Base-by-base conservation (phyloP, 2,797 vertebrate species). In the Aulostomus chinensis region DNA sequence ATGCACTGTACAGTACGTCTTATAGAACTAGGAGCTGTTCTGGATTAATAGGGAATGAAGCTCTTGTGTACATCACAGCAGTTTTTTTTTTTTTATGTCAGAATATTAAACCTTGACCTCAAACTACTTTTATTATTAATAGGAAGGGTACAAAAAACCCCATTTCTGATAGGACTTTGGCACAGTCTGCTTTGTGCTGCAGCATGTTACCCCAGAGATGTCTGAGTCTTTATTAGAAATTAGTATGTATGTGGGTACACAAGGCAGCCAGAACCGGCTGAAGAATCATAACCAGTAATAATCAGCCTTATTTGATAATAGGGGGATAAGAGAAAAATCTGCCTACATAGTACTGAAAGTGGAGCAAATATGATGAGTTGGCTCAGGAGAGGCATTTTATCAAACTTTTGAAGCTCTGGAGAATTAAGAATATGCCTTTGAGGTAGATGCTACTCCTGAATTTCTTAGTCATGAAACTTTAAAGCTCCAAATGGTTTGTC, bases 231-330 rank as follows among this genome's bases (percentile, higher is more conserved):
- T 73, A 86, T 87, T 74, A 54, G 63, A 68, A 80, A 86, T 85
- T 84, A 88, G 79, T 83, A 85, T 85, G 85, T 77, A 54, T 71
- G 79, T 72, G 58, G 17, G 58, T 65, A 61, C 65, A 62, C 73
- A 51, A 78, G 68, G 69, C 67, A 59, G 67, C 63, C 72, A 52
- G 63, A 60, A 69, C 39, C 2, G 15, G 66, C 74, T 50, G 49
- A 68, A 81, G 79, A 84, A 88, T 87, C 80, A 63, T 80, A 64
- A 52, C 55, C 54, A 48, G 56, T 79, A 83, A 88, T 87, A 86
- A 87, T 87, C 68, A 80, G 45, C 63, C 71, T 83, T 81, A 87
- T 85, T 81, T 6, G 66, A 81, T 88, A 86, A 86, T 84, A 76
- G 73, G 53, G 28, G 45, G 65, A 70, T 84, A 81, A 85, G 81